These are phyloP conservation scores for Odocoileus hemionus DNA, from an alignment of 2,113 vertebrate species.

Conservation along the genomic window DNA sequence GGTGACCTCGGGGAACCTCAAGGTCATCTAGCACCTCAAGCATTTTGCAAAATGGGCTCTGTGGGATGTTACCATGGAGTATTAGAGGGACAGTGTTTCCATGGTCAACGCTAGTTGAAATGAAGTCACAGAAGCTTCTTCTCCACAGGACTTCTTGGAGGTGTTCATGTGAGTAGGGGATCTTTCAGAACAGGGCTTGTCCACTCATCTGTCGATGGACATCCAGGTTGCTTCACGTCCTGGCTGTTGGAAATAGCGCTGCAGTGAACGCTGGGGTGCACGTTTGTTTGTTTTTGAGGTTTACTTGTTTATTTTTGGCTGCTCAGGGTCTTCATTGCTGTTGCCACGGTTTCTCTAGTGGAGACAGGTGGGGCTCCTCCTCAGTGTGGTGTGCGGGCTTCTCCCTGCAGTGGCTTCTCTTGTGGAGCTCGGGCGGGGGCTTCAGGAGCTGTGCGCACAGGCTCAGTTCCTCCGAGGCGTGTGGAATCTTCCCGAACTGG, in stretches of 20 bases:
- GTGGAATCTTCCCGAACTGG: neutral
- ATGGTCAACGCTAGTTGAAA: neutral
- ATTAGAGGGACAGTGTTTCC: neutral
- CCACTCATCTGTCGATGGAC: neutral
- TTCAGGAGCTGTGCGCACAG: neutral
- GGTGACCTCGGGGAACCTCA: neutral
- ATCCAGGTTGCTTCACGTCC: neutral
- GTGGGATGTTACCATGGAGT: neutral
- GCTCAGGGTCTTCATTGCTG: neutral
- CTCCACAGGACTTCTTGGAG: neutral
- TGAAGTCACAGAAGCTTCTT: neutral
- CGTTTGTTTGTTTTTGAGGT: neutral
- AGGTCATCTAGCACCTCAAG: neutral
- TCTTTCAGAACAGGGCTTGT: neutral
- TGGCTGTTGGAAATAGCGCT: neutral
- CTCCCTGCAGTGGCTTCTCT: neutral
- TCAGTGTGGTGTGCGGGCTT: neutral
- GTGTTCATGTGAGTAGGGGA: rapidly evolving
- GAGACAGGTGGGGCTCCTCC: neutral
- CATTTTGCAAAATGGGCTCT: neutral
- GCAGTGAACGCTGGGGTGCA: neutral
- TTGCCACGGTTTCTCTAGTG: neutral
- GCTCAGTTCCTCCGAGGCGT: neutral
- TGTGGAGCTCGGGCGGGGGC: neutral
- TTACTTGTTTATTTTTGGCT: neutral